A percentile compares a stretch with the other conserved stretches of the same genome.
Evolutionary conservation across 2,797 vertebrate genomes (phyloP).

Genomic region (Sebastes nivosus): DNA sequence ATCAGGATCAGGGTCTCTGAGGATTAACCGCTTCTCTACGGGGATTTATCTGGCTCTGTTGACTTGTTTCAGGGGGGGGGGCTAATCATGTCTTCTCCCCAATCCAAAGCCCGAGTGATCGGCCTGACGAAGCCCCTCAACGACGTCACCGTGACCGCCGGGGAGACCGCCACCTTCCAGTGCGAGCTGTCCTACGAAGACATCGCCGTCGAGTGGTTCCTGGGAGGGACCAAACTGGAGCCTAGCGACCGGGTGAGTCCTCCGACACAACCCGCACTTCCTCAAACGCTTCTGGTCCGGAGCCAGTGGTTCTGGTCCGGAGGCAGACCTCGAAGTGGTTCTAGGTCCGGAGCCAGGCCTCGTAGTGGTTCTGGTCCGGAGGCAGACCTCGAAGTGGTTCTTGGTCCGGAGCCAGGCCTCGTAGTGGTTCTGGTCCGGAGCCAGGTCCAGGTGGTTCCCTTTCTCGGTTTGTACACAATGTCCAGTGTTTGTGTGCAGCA

Average conservation of each 20-base stretch:
- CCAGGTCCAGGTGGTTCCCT: not conserved
- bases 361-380: not conserved
- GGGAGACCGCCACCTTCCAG: constrained; percentile 97
- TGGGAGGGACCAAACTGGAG: constrained; percentile 92
- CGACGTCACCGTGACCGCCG: constrained; percentile 94
- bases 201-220: constrained; percentile 95
- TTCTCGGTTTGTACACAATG: not conserved
- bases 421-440: not conserved
- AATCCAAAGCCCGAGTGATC: constrained; percentile 93
- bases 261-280: too few species aligned
- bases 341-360: not conserved
- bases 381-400: not conserved
- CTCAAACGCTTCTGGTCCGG: too few species aligned
- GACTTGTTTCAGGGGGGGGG: constrained; percentile 68
- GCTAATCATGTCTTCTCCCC: constrained; percentile 88
- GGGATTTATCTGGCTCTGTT: constrained; percentile 56
- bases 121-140: constrained; percentile 88
- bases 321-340: too few species aligned
- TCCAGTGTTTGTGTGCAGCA: constrained; percentile 11
- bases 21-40: constrained; percentile 63
- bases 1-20: constrained; percentile 51
- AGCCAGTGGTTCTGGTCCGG: not conserved
- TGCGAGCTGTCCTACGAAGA: constrained; percentile 96
- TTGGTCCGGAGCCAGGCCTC: not conserved
- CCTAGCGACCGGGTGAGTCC: constrained; percentile 79